Percentiles rank a stretch among this genome's conserved stretches.
These are phyloP conservation scores for Pipistrellus pipistrellus DNA, from an alignment of 2,797 vertebrate species.

Conservation along the genomic window DNA sequence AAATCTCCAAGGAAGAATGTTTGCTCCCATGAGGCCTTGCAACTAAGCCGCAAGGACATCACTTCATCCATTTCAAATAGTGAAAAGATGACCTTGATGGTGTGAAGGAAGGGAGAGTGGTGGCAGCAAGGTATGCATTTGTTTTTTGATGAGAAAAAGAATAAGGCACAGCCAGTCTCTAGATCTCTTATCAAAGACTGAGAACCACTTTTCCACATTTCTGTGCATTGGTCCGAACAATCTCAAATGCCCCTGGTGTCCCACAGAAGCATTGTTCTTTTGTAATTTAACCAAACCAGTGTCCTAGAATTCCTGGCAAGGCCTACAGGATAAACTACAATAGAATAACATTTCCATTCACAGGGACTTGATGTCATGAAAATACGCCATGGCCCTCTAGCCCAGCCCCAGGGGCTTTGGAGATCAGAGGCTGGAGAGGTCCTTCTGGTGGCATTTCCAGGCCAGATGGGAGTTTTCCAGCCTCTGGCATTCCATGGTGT, in stretches of 20 bases:
- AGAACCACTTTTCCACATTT: neutral
- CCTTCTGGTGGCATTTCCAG: neutral
- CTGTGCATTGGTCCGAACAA: neutral
- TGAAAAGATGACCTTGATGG: neutral
- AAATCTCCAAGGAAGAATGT: neutral
- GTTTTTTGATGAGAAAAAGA: conserved; percentile 44
- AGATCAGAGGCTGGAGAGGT: neutral
- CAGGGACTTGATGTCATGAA: neutral
- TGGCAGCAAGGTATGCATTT: neutral
- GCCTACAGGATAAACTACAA: conserved; percentile 2
- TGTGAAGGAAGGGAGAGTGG: neutral
- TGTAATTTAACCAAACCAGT: neutral
- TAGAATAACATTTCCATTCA: neutral
- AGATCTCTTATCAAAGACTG: neutral
- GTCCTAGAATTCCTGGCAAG: conserved; percentile 46
- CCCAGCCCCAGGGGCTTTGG: neutral
- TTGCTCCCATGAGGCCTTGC: conserved; percentile 51
- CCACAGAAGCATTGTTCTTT: neutral
- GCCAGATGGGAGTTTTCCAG: neutral
- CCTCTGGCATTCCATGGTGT: neutral
- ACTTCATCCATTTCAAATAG: conserved; percentile 8
- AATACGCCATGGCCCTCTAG: neutral
- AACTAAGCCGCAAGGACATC: neutral
- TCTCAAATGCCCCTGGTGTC: neutral
- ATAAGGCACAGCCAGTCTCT: neutral